phyloP scores from a whole-genome alignment of 1,140 invertebrate species.

The Pissodes strobi region DNA sequence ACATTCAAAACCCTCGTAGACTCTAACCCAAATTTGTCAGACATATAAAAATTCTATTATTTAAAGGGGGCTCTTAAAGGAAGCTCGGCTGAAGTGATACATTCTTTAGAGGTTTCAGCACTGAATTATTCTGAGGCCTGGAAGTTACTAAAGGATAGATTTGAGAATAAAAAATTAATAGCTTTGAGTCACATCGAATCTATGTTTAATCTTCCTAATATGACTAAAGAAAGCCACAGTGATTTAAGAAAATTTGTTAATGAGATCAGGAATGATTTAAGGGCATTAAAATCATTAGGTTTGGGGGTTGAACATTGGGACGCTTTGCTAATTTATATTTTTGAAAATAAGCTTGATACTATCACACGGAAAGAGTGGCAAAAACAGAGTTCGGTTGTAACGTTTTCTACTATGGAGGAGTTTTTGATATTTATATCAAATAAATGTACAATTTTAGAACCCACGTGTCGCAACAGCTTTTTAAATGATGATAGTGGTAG shows the following conservation, averaged over 20 bases:
- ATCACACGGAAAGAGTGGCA: not conserved
- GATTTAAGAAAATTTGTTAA: not conserved
- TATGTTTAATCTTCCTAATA: too few relatives aligned
- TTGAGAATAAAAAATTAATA: not conserved
- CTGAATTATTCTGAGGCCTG: not conserved
- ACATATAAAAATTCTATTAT: not conserved
- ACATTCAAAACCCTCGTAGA: constrained; percentile 32
- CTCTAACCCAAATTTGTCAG: constrained; percentile 10
- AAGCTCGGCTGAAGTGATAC: not conserved
- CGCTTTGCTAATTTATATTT: not conserved
- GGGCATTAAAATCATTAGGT: not conserved
- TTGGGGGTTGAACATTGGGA: not conserved
- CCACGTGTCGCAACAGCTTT: not conserved
- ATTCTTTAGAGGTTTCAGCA: not conserved
- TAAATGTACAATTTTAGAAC: not conserved
- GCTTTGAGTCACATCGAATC: not conserved
- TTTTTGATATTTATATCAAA: not conserved
- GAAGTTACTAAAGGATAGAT: not conserved
- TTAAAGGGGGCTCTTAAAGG: too few relatives aligned
- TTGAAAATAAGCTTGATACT: not conserved
- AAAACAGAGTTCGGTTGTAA: not conserved
- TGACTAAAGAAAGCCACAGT: not conserved
- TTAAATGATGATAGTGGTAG: not conserved
- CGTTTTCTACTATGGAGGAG: not conserved
- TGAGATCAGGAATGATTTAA: not conserved